These are phyloP conservation scores for Parus major DNA, from an alignment of 2,113 vertebrate species.

Conservation along the genomic window DNA sequence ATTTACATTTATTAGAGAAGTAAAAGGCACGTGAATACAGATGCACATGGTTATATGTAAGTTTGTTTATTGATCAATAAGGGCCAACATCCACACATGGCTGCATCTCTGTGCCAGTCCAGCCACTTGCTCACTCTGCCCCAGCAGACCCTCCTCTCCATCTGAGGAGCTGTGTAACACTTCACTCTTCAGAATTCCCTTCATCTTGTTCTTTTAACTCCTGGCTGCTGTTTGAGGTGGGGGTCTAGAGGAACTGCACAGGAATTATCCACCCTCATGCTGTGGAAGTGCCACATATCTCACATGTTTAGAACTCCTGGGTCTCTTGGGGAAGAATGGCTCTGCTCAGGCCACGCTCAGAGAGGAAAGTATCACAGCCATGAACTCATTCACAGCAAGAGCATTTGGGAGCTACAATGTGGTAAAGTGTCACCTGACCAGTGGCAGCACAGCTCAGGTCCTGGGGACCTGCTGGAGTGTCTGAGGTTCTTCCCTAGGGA, in stretches of 20 bases:
- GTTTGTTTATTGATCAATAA: rapidly evolving
- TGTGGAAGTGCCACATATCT: rapidly evolving
- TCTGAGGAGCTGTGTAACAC: rapidly evolving
- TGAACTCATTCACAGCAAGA: neutral
- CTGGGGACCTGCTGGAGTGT: neutral
- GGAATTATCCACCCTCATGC: neutral
- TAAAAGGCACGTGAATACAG: rapidly evolving
- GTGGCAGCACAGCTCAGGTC: neutral
- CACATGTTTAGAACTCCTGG: neutral
- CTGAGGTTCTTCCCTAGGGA: neutral
- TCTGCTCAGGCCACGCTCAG: rapidly evolving
- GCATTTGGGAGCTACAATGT: neutral
- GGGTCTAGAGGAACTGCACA: neutral
- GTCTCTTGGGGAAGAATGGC: neutral
- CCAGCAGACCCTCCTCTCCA: neutral
- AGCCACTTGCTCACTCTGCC: neutral
- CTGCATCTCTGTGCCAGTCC: neutral
- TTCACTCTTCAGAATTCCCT: neutral
- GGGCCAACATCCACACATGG: neutral
- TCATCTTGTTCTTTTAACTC: neutral
- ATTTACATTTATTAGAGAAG: too few species aligned
- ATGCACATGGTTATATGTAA: neutral
- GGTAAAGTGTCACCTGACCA: neutral
- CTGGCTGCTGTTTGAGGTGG: neutral
- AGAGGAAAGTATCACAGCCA: neutral